Evolutionary conservation across 2,797 vertebrate species (phyloP), one percentile per base, ranked within the genome.

Genomic region (Sorex maritimensis): DNA sequence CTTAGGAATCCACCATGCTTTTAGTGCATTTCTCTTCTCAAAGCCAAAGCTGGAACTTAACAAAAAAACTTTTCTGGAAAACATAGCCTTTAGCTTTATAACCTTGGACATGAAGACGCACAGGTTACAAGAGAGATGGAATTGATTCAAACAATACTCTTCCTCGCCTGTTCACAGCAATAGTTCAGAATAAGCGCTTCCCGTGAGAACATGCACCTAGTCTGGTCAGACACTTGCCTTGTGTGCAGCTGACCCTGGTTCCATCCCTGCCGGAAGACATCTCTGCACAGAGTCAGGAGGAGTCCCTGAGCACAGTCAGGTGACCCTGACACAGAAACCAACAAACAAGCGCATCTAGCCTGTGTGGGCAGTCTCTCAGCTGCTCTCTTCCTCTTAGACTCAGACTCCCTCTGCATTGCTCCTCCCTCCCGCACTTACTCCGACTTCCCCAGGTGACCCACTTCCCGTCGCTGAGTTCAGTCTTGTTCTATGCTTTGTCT

Each of bases 301-400:
- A 55, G 14, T 13, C 5, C 52, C 52, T 15, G 52, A 55, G 52
- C 52, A 61, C 58, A 61, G 19, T 61, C 58, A 21, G 58, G 58
- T 61, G 58, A 61, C 15, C 58, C 58, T 21, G 49, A 61, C 21
- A 61, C 58, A 2, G 21, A 21, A 61, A 21, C 55, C 14, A 17
- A 19, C 58, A 61, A 7, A 61, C 21, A 61, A 4, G 17, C 21
- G 7, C 58, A 65, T 69, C 71, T 79, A 85, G 46, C 65, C 55
- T 78, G 41, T 73, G 30, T 72, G 78, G 65, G n/a, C n/a, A 74
- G 68, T 24, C 11, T 91, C 86, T 82, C 67, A 83, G 81, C 84
- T 80, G 24, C 9, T 67, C n/a, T 72, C 65, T 67, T 79, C 15
- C 52, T 28, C 74, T 91, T 86, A 88, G 49, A 26, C 5, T 4